Base-by-base conservation (phyloP, 2,113 vertebrate species). In the Dryoscopus gambensis region DNA sequence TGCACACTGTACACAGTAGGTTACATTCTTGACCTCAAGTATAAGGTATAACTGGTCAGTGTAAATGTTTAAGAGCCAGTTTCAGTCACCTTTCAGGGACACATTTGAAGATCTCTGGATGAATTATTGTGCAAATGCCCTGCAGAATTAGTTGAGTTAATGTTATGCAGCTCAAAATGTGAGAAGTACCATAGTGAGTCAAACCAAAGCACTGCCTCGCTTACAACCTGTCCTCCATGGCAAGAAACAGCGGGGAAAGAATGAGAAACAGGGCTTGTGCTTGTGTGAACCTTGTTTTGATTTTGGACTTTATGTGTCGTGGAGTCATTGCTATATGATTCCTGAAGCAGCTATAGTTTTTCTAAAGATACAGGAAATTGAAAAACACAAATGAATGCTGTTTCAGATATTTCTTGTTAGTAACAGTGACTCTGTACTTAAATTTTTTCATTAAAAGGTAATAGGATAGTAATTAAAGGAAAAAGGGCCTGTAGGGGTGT, bases 1-100 rank as follows among this genome's bases (percentile, higher is more conserved):
- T 91, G 30, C 3, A 1, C 70, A 23, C 27, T 49, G 2, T 67
- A 13, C n/a, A 37, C 20, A 40, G 4, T 74, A 31, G 63, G 9
- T 49, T 75, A 31, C 1, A 0, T 70, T 87, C 19, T 64, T 82
- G 23, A 42, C 13, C 30, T 88, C 0, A 0, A 76, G 53, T n/a
- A 13, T 50, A 27, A 39, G 19, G 6, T 76, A 5, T 50, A 67
- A 62, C 8, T 87, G 13, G 10, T 67, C n/a, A 73, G 7, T 30
- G 33, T 46, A 33, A 56, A 42, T 33, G 3, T 53, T 78, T 25
- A 62, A 77, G 33, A 93, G 42, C 4, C 11, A 22, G 7, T 64
- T 93, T 77, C 18, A 62, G 18, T 69, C n/a, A 62, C n/a, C 9
- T 89, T 37, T 62, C 25, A 67, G 30, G n/a, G 31, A 77, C 25